Evolutionary conservation across 92 coral and sea anemone genomes (phyloP), one percentile per base, ranked within the genome.

Genomic region (Parazoanthus darwini): DNA sequence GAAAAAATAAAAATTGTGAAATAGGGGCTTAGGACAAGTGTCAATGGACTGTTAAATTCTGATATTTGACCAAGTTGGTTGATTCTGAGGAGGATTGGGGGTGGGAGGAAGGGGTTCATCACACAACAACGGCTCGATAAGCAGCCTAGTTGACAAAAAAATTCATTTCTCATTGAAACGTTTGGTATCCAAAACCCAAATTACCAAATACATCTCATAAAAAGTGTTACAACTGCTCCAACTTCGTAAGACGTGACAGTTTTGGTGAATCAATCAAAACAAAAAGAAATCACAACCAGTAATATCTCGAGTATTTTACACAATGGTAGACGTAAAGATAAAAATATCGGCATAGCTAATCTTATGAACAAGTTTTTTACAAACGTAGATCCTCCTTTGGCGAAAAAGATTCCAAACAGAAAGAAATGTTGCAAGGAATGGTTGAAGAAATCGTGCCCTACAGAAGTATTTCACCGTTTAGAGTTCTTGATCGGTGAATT

Each of bases 51-150:
- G 70, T 63, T 63, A 63, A 63, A 73, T 73, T 73, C 77, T 73
- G 77, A 73, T 73, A 73, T 73, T 73, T 73, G 77, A 73, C 77
- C 77, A 73, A 73, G 77, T 73, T 73, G 77, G 77, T 73, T 73
- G 77, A 73, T 73, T 73, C 77, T 73, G 71, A 65, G 71, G 71
- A 65, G 71, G 71, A 65, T 65, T 65, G 71, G 71, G 71, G 71
- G 71, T 65, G 71, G 71, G 71, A n/a, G 71, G 71, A 65, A 65
- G 77, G 77, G 77, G 77, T 35, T 73, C 77, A 73, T 73, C 77
- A 25, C 37, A 73, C 39, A 73, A 73, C 77, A 73, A 73, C 77
- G 77, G 77, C 77, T 73, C 37, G 77, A 73, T 73, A 73, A 73
- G 9, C 36, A 73, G 77, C 77, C 77, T 73, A 25, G 77, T 73